Evolutionary conservation across 2,888 invertebrate genomes (phyloP), one percentile per base, ranked within the genome.

Genomic region (Caenorhabditis japonica): DNA sequence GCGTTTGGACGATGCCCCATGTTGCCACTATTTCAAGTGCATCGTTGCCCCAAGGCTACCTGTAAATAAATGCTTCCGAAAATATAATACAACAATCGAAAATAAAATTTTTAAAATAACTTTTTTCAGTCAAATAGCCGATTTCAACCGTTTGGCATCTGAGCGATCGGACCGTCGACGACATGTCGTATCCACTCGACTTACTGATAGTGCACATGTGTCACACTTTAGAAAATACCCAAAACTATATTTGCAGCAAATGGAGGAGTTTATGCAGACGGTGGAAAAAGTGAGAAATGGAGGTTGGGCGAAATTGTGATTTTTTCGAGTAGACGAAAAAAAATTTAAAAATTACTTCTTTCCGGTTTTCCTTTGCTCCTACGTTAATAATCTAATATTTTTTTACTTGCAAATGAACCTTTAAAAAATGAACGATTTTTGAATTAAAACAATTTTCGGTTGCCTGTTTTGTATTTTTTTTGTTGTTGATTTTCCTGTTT

Each of bases 141-240:
- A 27, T 0, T 70, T 70, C 51, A 43, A 43, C 27, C 33, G 43
- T 12, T 17, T 36, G 5, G 53, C 51, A 7, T 13, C 43, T 25
- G 15, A 34, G 3, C 49, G 61, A 43, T n/a, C 46, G 3, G 70
- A 61, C 19, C 30, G n/a, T 15, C 23, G 30, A 13, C 41, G 70
- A 38, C 43, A 61, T 3, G 19, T 72, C 7, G 23, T 41, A n/a
- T 21, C n/a, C 10, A 41, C 52, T 8, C 34, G 60, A 27, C 25
- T 70, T 27, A 56, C 41, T n/a, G 73, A 73, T 25, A 58, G 46
- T 33, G 41, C 41, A 15, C 73, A 73, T 46, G 73, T 73, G 21
- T 60, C 60, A 41, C 73, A 73, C 21, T 68, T 60, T 41, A 49
- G 60, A 21, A 68, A 68, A 25, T 49, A 73, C 38, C 73, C 60